Percentiles rank a stretch among this genome's conserved stretches.
phyloP scores from a whole-genome alignment of 2,113 vertebrate species.

The Phyllostomus discolor region DNA sequence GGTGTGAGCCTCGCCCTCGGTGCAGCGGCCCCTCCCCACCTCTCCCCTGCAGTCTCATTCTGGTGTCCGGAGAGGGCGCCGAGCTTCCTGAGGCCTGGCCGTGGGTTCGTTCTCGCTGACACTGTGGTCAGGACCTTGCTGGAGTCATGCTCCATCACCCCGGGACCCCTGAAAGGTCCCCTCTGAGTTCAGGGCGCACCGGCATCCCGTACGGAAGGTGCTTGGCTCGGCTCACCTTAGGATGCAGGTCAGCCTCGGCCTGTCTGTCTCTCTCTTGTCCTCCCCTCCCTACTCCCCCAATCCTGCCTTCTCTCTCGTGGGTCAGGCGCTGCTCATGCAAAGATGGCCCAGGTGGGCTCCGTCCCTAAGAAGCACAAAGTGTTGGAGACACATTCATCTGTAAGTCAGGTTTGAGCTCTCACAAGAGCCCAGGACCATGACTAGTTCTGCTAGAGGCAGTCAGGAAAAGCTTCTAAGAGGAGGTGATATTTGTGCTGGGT shows the following conservation, averaged over 20 bases:
- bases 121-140: not conserved
- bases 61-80: not conserved
- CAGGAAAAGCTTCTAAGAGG: not conserved
- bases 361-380: not conserved
- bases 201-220: not conserved
- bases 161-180: not conserved
- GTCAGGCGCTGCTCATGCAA: not conserved
- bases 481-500: not conserved
- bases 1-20: not conserved
- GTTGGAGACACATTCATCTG: not conserved
- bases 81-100: not conserved
- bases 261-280: not conserved
- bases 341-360: not conserved
- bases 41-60: not conserved
- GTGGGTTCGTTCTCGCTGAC: not conserved
- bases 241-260: not conserved
- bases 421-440: not conserved
- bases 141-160: not conserved
- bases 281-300: not conserved
- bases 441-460: not conserved
- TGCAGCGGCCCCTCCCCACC: not conserved
- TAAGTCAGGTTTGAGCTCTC: not conserved
- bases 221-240: not conserved
- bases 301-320: not conserved
- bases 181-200: not conserved